Evolutionary conservation across 2,113 vertebrate genomes (phyloP), one percentile per base, ranked within the genome.

Genomic region (Chamaetylas fuelleborni): DNA sequence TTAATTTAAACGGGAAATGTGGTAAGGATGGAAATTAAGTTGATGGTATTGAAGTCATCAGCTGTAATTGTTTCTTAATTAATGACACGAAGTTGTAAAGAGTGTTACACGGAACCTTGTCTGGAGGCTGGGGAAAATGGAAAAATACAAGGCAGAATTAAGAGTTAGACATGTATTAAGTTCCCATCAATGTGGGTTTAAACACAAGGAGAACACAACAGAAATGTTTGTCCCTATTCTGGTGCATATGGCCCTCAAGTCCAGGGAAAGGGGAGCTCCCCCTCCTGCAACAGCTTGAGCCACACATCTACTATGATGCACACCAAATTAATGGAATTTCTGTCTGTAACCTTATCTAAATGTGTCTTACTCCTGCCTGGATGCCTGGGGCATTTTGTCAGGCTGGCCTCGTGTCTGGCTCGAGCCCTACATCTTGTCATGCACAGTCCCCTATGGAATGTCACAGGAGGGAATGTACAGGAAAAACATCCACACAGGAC

Each of bases 1-100:
- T 74, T 81, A 77, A 96, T 86, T 95, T 91, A 60, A 90, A 90
- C 4, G 47, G 90, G 86, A 94, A 93, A 73, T 81, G 76, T 45
- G 65, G 71, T 73, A 71, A 86, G 71, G 95, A 94, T 83, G 88
- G 84, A 83, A 94, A 94, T 83, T 29, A 92, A 53, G 62, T 51
- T 82, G 67, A 92, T 74, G 72, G 93, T 31, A 93, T 57, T 90
- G 94, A 94, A 96, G 71, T 62, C 71, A 93, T 95, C 79, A 86
- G 79, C 34, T 85, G 42, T 80, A 95, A 94, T 92, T 94, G 74
- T 95, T 94, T 94, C 83, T 91, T 96, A 97, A 96, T 94, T 93
- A 94, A 93, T 20, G 71, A 74, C 90, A 93, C 4, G 9, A 90
- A 92, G 90, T 47, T 78, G 51, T 56, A 93, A 93, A 93, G 88